phyloP scores from a whole-genome alignment of 2,113 vertebrate genomes.

The Calidris pygmaea region DNA sequence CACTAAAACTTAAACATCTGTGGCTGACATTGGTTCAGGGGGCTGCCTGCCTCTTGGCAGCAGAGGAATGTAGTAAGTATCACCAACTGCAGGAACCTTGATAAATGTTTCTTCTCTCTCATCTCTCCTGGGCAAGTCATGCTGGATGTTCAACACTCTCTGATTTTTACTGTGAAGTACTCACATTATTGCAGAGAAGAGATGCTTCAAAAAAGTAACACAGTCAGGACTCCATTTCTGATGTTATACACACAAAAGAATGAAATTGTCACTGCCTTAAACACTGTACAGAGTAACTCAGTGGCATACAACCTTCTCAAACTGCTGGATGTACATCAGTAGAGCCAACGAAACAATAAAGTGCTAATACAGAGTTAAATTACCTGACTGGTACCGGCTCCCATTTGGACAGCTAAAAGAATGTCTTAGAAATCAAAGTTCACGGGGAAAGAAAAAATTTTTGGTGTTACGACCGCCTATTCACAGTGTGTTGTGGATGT shows the following conservation, averaged over 20 bases:
- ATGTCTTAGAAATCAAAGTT: not conserved
- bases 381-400: not conserved
- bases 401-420: not conserved
- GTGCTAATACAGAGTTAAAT: not conserved
- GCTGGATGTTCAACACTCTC: not conserved
- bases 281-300: not conserved
- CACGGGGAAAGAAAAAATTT: not conserved
- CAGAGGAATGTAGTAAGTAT: not conserved
- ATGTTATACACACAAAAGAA: not conserved
- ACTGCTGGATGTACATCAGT: not conserved
- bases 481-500: not conserved
- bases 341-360: not conserved
- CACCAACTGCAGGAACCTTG: not conserved
- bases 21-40: not conserved
- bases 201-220: not conserved
- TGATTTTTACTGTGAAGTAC: not conserved
- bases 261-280: not conserved
- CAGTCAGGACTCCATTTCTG: not conserved
- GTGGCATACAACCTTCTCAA: not conserved
- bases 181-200: not conserved
- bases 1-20: not conserved
- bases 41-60: not conserved
- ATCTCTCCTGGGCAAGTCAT: not conserved
- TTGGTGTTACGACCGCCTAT: accelerated
- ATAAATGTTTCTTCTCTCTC: not conserved